A percentile compares a stretch with the other conserved stretches of the same genome.
Evolutionary conservation across 2,113 vertebrate species (phyloP).

Genomic region (Malurus alboscapulatus): DNA sequence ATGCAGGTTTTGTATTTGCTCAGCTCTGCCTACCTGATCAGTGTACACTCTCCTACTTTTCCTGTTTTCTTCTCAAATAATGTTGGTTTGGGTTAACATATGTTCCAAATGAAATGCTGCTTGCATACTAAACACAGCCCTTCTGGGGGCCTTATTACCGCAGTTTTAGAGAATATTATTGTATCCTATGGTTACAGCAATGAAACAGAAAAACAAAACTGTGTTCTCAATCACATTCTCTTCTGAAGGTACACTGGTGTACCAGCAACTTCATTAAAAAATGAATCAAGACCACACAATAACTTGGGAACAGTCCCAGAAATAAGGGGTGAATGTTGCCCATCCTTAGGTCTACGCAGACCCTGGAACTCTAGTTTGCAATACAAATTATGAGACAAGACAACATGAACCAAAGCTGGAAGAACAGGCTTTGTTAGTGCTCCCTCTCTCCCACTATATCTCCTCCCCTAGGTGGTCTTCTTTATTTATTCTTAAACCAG

Average conservation of each 20-base stretch:
- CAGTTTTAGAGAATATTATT: background rate
- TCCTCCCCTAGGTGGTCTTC: background rate
- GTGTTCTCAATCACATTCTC: background rate
- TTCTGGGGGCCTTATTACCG: background rate
- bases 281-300: background rate
- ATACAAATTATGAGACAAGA: background rate
- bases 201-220: background rate
- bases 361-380: background rate
- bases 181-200: background rate
- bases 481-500: background rate
- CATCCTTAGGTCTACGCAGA: background rate
- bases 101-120: background rate
- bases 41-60: background rate
- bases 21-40: background rate
- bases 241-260: background rate
- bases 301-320: background rate
- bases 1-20: background rate
- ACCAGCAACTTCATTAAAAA: background rate
- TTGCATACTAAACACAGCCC: background rate
- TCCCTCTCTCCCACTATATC: background rate
- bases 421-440: background rate
- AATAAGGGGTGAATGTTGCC: background rate
- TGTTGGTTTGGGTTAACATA: accelerated
- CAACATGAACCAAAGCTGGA: background rate
- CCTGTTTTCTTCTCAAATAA: background rate